phyloP scores from a whole-genome alignment of 2,113 vertebrate genomes.

The Calypte anna region DNA sequence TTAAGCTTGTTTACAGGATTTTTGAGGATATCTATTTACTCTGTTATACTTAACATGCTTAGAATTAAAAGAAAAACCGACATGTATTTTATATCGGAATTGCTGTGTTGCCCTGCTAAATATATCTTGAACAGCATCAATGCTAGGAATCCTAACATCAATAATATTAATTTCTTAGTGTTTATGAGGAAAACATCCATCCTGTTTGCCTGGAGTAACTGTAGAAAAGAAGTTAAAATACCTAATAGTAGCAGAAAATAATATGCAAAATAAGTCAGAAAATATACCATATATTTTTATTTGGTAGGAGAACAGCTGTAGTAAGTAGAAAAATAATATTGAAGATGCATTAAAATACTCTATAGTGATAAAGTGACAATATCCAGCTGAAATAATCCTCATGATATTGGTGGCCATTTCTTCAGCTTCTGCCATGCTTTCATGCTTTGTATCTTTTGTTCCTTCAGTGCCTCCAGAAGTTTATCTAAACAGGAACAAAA shows the following conservation, averaged over 20 bases:
- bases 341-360: background rate
- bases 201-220: background rate
- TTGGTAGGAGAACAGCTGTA: slow-evolving; percentile 13
- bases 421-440: slow-evolving; percentile 65
- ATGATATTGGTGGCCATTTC: slow-evolving; percentile 16
- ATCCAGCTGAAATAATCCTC: background rate
- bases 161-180: background rate
- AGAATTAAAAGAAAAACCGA: background rate
- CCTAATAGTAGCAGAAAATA: background rate
- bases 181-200: background rate
- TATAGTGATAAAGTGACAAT: background rate
- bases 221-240: background rate
- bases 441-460: slow-evolving; percentile 75
- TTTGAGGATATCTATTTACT: background rate
- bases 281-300: slow-evolving; percentile 49
- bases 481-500: slow-evolving; percentile 73
- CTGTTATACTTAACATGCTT: background rate
- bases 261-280: background rate
- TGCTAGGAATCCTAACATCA: background rate
- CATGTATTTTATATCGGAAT: background rate
- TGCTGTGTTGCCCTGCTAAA: background rate
- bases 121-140: background rate
- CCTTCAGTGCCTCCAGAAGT: slow-evolving; percentile 73
- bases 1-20: background rate
- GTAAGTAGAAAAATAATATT: background rate